These are phyloP conservation scores for Girardia tigrina DNA, from an alignment of 2,888 invertebrate species.

Conservation along the genomic window DNA sequence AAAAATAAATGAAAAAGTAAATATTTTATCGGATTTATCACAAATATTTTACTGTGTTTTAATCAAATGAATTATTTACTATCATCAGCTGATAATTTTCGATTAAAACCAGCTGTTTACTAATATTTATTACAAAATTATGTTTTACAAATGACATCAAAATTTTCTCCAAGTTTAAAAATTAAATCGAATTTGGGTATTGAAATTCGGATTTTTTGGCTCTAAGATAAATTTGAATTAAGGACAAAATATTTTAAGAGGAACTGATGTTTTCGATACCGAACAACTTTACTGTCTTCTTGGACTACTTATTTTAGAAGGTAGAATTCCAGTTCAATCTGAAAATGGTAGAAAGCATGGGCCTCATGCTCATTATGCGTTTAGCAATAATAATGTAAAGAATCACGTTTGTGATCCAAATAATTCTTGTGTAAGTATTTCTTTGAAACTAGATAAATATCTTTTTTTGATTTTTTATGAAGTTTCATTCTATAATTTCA, in stretches of 20 bases:
- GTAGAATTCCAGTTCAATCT: constrained; percentile 9
- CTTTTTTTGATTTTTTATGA: too few species aligned
- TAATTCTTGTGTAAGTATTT: constrained; percentile 7
- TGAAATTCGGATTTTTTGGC: background rate
- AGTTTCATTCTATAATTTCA: too few species aligned
- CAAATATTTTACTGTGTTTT: too few species aligned
- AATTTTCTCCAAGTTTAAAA: background rate
- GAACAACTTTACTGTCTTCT: constrained; percentile 11
- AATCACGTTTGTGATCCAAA: constrained; percentile 7
- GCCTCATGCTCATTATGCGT: constrained; percentile 11
- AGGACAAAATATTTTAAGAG: background rate
- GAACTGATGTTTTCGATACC: background rate
- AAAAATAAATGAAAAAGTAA: too few species aligned
- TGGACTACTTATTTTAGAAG: background rate
- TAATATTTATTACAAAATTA: background rate
- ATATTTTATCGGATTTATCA: too few species aligned
- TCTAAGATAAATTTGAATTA: background rate
- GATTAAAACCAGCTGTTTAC: constrained; percentile 15
- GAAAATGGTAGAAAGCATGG: background rate
- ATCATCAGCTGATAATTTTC: background rate
- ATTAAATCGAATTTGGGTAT: constrained; percentile 2
- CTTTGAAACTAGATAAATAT: too few species aligned
- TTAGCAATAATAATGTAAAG: constrained; percentile 7
- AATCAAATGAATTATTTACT: background rate
- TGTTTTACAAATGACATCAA: background rate